Base-by-base conservation (phyloP, 2,888 invertebrate genomes). In the Willowsia nigromaculata region DNA sequence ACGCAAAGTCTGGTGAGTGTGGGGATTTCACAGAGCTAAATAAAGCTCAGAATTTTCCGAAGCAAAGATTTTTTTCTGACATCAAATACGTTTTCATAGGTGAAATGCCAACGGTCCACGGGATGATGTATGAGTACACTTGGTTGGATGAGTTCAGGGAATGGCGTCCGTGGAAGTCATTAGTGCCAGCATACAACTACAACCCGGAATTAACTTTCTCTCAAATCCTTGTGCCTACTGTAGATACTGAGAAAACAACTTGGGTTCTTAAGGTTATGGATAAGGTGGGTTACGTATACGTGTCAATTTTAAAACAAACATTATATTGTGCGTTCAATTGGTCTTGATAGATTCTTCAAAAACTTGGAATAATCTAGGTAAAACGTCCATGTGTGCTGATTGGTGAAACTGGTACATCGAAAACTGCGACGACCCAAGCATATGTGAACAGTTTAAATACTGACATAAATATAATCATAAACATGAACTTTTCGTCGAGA, bases 401-500 rank as follows among this genome's bases (percentile, higher is more conserved):
- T 0, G 98, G 98, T 0, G 98, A 98, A 93, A 97, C 98, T 0
- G 98, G 98, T 7, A 98, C 98, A 0, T 98, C 98, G 0, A 98
- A 98, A 94, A 97, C 98, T 0, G 98, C 98, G 0, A 97, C 98
- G 74, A 96, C 97, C 86, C 96, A 96, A 82, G 96, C 97, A 93
- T 98, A 97, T 94, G 94, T 98, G 74, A 95, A 96, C 65, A 95
- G 96, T 88, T 93, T 98, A 37, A 96, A 96, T 91, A 93, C 95
- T 0, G 96, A 96, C 40, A 94, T 95, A 27, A 94, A 97, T 96
- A 95, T 97, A 92, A 94, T 97, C 81, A 95, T 98, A 92, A 96
- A 96, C 94, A 96, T 98, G 94, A 98, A 98, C 94, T 98, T 98
- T 94, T 98, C 98, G 22, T 97, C 97, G 9, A 95, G 98, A 91